Evolutionary conservation across 2,797 vertebrate species (phyloP).

Genomic region (Tapirus indicus): DNA sequence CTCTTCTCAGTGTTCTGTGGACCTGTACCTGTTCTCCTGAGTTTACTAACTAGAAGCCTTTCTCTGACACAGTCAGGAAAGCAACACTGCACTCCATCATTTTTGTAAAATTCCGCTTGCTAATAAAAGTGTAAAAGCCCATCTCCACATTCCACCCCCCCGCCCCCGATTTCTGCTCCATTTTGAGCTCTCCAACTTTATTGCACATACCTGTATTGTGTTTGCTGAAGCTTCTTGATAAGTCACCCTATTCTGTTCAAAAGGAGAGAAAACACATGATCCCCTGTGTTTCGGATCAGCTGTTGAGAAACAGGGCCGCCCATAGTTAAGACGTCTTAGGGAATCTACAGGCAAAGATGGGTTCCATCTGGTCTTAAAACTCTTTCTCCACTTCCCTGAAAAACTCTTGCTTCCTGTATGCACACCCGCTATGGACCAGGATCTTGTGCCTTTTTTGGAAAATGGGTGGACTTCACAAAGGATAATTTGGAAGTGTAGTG

Average conservation of each 20-base stretch:
- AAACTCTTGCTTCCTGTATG: too few species aligned
- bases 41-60: too few species aligned
- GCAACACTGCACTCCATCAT: too few species aligned
- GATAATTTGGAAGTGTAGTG: not conserved
- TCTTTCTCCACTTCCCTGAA: too few species aligned
- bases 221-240: not conserved
- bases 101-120: not conserved
- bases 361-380: not conserved
- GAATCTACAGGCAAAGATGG: not conserved
- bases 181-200: not conserved
- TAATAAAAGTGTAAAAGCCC: not conserved
- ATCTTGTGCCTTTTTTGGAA: not conserved
- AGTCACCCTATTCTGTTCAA: not conserved
- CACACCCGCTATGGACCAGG: not conserved
- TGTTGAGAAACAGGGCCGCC: too few species aligned
- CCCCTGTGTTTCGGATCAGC: too few species aligned
- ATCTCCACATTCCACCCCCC: not conserved
- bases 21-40: too few species aligned
- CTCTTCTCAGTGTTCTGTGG: not conserved
- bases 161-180: too few species aligned
- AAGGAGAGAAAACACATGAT: not conserved
- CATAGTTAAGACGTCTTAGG: too few species aligned
- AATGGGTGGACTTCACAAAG: too few species aligned
- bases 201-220: too few species aligned
- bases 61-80: not conserved